phyloP scores from a whole-genome alignment of 1,140 invertebrate genomes.

The Diorhabda elongata region DNA sequence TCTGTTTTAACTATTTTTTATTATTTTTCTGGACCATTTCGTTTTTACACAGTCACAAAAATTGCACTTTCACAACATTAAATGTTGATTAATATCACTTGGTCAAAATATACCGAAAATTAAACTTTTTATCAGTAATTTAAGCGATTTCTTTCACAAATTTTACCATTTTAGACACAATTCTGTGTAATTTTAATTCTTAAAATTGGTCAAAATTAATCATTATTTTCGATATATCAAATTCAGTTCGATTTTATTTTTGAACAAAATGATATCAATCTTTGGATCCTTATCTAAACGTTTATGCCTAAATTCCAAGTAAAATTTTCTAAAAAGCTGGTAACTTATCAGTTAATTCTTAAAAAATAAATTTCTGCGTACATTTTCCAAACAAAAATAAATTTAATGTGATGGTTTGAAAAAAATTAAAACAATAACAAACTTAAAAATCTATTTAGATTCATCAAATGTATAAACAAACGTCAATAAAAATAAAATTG shows the following conservation, averaged over 20 bases:
- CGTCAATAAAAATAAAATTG: too few species aligned
- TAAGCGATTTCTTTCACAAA: too few species aligned
- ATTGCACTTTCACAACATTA: conserved; percentile 30
- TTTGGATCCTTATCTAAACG: background rate
- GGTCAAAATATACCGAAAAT: too few species aligned
- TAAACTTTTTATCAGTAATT: too few species aligned
- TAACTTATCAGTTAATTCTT: conserved; percentile 27
- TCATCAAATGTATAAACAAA: too few species aligned
- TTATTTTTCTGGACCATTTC: background rate
- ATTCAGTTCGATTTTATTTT: too few species aligned
- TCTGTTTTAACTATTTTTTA: background rate
- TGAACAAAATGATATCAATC: too few species aligned
- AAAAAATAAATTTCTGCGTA: conserved; percentile 24
- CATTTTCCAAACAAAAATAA: background rate
- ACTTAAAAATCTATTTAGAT: background rate
- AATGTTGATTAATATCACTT: too few species aligned
- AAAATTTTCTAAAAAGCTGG: conserved; percentile 33
- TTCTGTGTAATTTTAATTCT: too few species aligned
- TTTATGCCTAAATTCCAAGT: conserved; percentile 23
- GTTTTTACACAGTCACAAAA: conserved; percentile 14
- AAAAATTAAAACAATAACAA: conserved; percentile 17
- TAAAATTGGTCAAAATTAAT: too few species aligned
- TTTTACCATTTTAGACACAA: too few species aligned
- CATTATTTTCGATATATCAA: too few species aligned
- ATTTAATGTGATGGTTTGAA: conserved; percentile 15